Percentiles rank a stretch among this genome's conserved stretches.
These are phyloP conservation scores for Caenorhabditis angaria DNA, from an alignment of 2,888 invertebrate genomes.

Conservation along the genomic window DNA sequence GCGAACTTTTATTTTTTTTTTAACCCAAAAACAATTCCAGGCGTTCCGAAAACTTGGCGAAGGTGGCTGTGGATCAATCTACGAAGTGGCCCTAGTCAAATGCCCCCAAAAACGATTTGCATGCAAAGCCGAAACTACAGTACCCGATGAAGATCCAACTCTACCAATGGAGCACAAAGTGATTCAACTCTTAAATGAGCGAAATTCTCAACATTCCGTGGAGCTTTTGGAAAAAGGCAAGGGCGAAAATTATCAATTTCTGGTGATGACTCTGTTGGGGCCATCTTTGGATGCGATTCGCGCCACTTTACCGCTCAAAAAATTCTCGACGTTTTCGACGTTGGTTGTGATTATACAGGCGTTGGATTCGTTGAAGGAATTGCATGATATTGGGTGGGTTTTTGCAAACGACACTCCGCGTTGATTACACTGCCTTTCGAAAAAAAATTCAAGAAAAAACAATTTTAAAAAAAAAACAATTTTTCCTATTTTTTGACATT, in stretches of 20 bases:
- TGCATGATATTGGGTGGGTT: conserved; percentile 52
- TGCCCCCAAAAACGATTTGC: conserved; percentile 34
- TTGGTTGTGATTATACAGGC: conserved; percentile 46
- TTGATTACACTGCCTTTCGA: too few relatives aligned
- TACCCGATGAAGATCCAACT: conserved; percentile 44
- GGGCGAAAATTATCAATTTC: conserved; percentile 41
- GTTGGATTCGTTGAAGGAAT: conserved; percentile 52
- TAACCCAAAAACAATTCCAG: conserved; percentile 14
- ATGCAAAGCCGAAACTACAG: conserved; percentile 46
- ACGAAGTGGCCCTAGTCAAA: conserved; percentile 42
- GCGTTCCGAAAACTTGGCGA: conserved; percentile 48
- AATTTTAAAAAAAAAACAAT: too few relatives aligned
- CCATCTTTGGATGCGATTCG: conserved; percentile 46
- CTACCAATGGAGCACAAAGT: conserved; percentile 44
- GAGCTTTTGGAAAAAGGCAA: conserved; percentile 39
- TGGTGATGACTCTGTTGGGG: conserved; percentile 50
- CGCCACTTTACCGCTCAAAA: conserved; percentile 25
- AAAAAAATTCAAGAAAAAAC: too few relatives aligned
- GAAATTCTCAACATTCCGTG: conserved; percentile 33
- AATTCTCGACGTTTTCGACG: conserved; percentile 41
- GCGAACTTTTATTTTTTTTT: neutral
- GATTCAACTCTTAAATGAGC: conserved; percentile 35
- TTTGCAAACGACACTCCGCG: too few relatives aligned
- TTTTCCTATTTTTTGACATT: too few relatives aligned
- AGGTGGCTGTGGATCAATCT: conserved; percentile 53